A percentile compares a stretch with the other conserved stretches of the same genome.
Evolutionary conservation across 2,888 invertebrate species (phyloP).

Genomic region (Belgica antarctica): DNA sequence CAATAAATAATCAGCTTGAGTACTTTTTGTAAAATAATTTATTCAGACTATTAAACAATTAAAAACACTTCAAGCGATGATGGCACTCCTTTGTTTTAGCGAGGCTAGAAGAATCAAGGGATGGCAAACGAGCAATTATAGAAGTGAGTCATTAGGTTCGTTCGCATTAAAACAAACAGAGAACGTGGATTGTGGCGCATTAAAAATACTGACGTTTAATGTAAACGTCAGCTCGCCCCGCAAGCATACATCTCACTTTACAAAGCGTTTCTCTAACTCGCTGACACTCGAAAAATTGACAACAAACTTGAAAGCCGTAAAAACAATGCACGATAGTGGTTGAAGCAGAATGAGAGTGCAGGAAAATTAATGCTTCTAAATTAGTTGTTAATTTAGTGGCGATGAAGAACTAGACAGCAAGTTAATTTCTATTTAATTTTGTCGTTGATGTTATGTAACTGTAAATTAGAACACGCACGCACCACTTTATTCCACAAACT

Average conservation of each 20-base stretch:
- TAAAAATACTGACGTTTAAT: conserved; percentile 7
- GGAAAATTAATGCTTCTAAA: conserved; percentile 38
- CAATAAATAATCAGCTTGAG: not conserved
- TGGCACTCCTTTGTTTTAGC: conserved; percentile 13
- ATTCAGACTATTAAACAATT: conserved; percentile 21
- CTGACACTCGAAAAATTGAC: not conserved
- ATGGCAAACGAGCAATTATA: conserved; percentile 25
- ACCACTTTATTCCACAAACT: conserved; percentile 7
- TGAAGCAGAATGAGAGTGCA: not conserved
- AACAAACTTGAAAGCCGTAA: not conserved
- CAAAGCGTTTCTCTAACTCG: not conserved
- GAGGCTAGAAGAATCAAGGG: conserved; percentile 6
- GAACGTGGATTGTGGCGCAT: not conserved
- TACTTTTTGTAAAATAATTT: not conserved
- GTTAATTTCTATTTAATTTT: conserved; percentile 22
- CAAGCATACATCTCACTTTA: not conserved
- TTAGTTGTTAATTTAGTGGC: conserved; percentile 39
- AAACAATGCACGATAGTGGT: not conserved
- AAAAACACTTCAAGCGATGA: conserved; percentile 27
- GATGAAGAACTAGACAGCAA: not conserved
- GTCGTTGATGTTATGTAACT: not conserved
- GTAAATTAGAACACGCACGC: conserved; percentile 38
- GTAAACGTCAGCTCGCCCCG: conserved; percentile 25
- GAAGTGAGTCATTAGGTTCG: conserved; percentile 13
- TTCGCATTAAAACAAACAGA: not conserved